Evolutionary conservation across 2,113 vertebrate genomes (phyloP), one percentile per base, ranked within the genome.

Genomic region (Pteropus alecto): DNA sequence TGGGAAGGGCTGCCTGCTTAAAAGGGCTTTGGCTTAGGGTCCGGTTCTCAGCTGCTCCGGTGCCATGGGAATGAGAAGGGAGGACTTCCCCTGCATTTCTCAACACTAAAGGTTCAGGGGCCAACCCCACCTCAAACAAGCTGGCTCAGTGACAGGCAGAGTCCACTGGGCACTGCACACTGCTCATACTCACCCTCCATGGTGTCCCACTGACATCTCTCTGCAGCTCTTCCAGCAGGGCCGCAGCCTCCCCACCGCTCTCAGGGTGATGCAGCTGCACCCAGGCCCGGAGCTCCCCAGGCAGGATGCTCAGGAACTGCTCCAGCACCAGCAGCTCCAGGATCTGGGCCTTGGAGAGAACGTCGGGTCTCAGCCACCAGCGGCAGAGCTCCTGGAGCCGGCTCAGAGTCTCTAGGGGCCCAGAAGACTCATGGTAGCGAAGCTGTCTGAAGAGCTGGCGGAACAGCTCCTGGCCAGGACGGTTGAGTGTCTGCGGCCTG

Each of bases 391-490:
- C 98, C 79, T 28, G 95, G 28, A 98, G 98, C 24, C 97, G 96
- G 83, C 93, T 93, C 76, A 98, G 87, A 5, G 97, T 97, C 74
- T 98, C 97, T 0, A 93, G 54, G 28, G 98, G 97, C 35, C 98
- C 97, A 28, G 98, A 93, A 28, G 98, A 97, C 56, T 98, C 98
- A 4, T 98, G 92, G 84, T 98, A 98, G 33, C 97, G 97, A 68
- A 98, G 97, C 87, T 98, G 98, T 30, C 97, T 79, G n/a, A 98
- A 98, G 56, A 98, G 97, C 79, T 98, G 98, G 48, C 98, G 98
- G 90, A 98, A 98, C 0, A 98, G 97, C 74, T 98, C 98, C 79
- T 97, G 98, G 83, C 97, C 98, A 14, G 97, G 48, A 5, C 96
- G 97, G 70, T 97, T 98, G 65, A 97, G 97, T 0, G 96, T 98